A percentile compares a stretch with the other conserved stretches of the same genome.
Conservation (phyloP, 2,888 invertebrate species). For the Aporophyla nigra region DNA sequence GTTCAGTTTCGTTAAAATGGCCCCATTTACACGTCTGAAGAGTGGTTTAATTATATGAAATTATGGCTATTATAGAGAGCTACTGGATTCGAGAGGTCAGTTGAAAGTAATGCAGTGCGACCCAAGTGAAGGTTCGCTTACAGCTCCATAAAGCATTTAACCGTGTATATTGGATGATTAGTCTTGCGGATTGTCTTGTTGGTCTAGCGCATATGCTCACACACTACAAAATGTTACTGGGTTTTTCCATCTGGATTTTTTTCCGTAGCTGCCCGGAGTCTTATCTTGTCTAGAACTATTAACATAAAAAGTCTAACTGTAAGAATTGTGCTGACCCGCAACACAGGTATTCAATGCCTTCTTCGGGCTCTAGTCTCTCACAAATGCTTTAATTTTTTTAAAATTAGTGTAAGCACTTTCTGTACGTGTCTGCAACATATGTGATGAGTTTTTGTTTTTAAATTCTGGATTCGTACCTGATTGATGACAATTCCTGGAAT, state of each 20-base stretch:
- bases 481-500: not conserved
- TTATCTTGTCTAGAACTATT: no score
- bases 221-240: not conserved
- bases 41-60: conserved; percentile 53
- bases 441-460: no score
- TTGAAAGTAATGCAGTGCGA: conserved; percentile 31
- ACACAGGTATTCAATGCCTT: no score
- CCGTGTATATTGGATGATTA: not conserved
- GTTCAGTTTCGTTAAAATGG: conserved; percentile 31
- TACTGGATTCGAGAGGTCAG: conserved; percentile 3
- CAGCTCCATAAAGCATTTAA: not conserved
- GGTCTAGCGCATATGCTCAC: not conserved
- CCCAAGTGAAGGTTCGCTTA: not conserved
- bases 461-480: not conserved
- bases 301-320: no score
- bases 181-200: not conserved
- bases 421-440: no score
- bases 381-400: no score
- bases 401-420: no score
- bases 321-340: no score
- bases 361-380: no score
- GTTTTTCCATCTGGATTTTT: not conserved
- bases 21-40: conserved; percentile 47
- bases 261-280: not conserved
- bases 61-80: conserved; percentile 43